These are phyloP conservation scores for Volucella bombylans DNA, from an alignment of 2,888 invertebrate genomes.

Conservation along the genomic window DNA sequence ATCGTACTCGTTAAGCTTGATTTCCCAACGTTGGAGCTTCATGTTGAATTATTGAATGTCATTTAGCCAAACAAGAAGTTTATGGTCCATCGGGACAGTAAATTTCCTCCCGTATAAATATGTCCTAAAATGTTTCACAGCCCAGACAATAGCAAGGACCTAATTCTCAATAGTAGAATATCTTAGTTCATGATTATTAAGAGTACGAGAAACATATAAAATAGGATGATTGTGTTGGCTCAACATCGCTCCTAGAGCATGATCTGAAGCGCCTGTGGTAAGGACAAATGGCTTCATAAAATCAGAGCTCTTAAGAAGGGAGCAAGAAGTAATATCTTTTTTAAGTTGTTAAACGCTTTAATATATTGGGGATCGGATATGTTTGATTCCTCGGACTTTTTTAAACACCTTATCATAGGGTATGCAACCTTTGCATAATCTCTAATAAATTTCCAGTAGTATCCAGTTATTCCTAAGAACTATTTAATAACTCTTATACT, in stretches of 20 bases:
- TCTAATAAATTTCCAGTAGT: too few relatives aligned
- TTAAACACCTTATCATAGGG: conserved; percentile 65
- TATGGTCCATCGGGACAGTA: not conserved
- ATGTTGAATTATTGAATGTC: conserved; percentile 79
- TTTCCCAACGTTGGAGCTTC: conserved; percentile 79
- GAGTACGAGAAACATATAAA: not conserved
- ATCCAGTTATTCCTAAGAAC: too few relatives aligned
- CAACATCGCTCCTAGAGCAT: conserved; percentile 22
- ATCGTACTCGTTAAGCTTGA: conserved; percentile 77
- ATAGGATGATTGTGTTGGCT: not conserved
- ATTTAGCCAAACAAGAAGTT: conserved; percentile 75
- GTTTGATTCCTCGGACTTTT: conserved; percentile 9
- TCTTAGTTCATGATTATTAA: not conserved
- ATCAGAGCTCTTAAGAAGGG: conserved; percentile 76
- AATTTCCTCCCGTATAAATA: not conserved
- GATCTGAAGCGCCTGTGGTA: conserved; percentile 50
- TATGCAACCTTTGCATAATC: conserved; percentile 29
- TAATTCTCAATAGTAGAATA: not conserved
- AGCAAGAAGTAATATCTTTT: not conserved
- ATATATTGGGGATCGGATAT: conserved; percentile 34
- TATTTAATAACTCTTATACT: too few relatives aligned
- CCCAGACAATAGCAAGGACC: not conserved
- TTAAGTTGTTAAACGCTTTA: conserved; percentile 48
- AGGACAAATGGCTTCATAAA: conserved; percentile 69
- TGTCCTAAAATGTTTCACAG: too few relatives aligned